Evolutionary conservation across 2,113 vertebrate genomes (phyloP).

Genomic region (Oophaga pumilio): DNA sequence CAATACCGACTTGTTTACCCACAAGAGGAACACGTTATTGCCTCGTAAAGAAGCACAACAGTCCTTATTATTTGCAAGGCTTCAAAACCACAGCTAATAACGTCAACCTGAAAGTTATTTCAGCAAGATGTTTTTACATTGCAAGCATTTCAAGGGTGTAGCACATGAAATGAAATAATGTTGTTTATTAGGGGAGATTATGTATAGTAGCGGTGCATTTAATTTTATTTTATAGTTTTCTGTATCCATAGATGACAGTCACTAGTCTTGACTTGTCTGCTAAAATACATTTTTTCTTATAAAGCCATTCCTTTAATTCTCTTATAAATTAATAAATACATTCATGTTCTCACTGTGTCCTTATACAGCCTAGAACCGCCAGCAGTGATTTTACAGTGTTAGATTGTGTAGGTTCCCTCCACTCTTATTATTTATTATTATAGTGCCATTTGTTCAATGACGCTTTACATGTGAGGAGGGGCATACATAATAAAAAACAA

Average conservation of each 20-base stretch:
- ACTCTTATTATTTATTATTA: no score
- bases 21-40: slow-evolving; percentile 52
- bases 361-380: no score
- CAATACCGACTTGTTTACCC: slow-evolving; percentile 51
- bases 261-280: no score
- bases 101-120: slow-evolving; percentile 7
- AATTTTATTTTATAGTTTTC: background rate
- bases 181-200: background rate
- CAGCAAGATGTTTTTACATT: slow-evolving; percentile 10
- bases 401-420: no score
- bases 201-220: background rate
- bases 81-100: slow-evolving; percentile 40
- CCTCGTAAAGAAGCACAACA: slow-evolving; percentile 45
- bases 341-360: no score
- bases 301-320: no score
- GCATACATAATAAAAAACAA: no score
- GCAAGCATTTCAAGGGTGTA: background rate
- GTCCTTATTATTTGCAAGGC: slow-evolving; percentile 45
- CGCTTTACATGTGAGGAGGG: no score
- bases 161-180: background rate
- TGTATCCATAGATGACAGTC: background rate
- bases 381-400: no score
- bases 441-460: no score
- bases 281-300: no score
- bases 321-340: no score